Evolutionary conservation across 1,140 invertebrate species (phyloP).

Genomic region (Pseudomyrmex pallidus): DNA sequence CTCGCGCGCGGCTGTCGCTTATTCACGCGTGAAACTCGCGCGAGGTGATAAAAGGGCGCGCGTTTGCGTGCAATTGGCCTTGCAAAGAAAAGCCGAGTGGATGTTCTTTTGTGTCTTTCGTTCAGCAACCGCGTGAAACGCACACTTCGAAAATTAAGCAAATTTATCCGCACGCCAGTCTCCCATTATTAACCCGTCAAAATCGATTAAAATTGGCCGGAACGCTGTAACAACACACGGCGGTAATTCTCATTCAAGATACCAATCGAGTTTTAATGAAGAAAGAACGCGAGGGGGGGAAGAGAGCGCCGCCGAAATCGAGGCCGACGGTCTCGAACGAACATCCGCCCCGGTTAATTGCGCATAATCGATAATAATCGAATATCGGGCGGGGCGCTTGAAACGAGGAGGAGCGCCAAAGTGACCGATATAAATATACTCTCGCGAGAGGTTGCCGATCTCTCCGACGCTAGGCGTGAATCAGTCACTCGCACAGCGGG

Average conservation of each 20-base stretch:
- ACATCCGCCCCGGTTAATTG: constrained; percentile 60
- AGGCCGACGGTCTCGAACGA: constrained; percentile 16
- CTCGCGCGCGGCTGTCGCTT: constrained; percentile 65
- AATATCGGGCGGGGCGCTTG: constrained; percentile 52
- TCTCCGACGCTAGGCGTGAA: constrained; percentile 40
- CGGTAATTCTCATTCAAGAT: constrained; percentile 31
- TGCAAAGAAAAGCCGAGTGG: background rate
- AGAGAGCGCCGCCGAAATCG: constrained; percentile 44
- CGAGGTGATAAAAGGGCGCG: constrained; percentile 48
- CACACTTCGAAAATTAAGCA: no score
- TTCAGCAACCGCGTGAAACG: background rate
- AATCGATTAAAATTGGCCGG: background rate
- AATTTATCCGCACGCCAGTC: no score
- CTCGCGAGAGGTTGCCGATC: constrained; percentile 68
- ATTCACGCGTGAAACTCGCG: constrained; percentile 69
- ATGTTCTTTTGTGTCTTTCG: background rate
- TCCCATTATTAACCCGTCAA: no score
- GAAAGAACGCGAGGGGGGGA: background rate
- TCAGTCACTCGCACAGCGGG: constrained; percentile 30
- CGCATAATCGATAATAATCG: constrained; percentile 73
- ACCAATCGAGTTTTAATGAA: constrained; percentile 15
- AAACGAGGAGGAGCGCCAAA: constrained; percentile 67
- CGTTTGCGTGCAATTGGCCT: constrained; percentile 50
- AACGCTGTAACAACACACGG: background rate
- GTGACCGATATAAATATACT: constrained; percentile 74